A percentile compares a stretch with the other conserved stretches of the same genome.
Evolutionary conservation across 2,888 invertebrate species (phyloP).

Genomic region (Lepidocyrtinus sp.): DNA sequence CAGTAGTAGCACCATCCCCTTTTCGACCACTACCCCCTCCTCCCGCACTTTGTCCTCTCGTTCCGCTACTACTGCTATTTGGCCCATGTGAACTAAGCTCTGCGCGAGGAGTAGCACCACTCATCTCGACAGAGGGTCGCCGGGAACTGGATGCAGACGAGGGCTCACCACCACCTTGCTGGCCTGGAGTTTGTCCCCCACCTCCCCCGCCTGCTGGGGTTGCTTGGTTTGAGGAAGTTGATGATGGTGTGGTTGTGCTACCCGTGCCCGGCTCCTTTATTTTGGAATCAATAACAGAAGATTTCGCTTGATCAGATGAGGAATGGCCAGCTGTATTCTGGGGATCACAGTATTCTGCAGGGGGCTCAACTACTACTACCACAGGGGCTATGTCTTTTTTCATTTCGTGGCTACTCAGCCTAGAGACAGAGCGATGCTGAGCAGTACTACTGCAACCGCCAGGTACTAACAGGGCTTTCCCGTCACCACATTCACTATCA

Average conservation of each 20-base stretch:
- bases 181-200: slow-evolving; percentile 52
- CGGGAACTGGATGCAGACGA: slow-evolving; percentile 49
- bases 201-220: slow-evolving; percentile 40
- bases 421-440: slow-evolving; percentile 4
- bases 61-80: slow-evolving; percentile 50
- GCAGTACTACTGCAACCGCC: slow-evolving; percentile 17
- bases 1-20: slow-evolving; percentile 47
- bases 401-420: slow-evolving; percentile 31
- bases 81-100: slow-evolving; percentile 53
- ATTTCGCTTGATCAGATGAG: slow-evolving; percentile 54
- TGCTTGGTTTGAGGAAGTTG: background rate
- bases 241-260: slow-evolving; percentile 31
- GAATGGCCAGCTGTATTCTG: background rate
- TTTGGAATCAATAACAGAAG: slow-evolving; percentile 51
- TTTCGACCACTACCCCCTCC: slow-evolving; percentile 30
- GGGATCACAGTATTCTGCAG: slow-evolving; percentile 51
- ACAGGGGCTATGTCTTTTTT: slow-evolving; percentile 51
- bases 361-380: slow-evolving; percentile 55
- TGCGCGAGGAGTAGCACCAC: slow-evolving; percentile 48
- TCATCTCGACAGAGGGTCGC: slow-evolving; percentile 57
- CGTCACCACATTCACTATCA: slow-evolving; percentile 50
- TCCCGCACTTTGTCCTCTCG: slow-evolving; percentile 30
- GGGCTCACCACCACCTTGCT: slow-evolving; percentile 46
- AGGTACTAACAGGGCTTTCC: slow-evolving; percentile 46
- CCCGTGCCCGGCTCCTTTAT: slow-evolving; percentile 43